Evolutionary conservation across 2,888 invertebrate species (phyloP), one percentile per base, ranked within the genome.

Genomic region (Agrochola lota): DNA sequence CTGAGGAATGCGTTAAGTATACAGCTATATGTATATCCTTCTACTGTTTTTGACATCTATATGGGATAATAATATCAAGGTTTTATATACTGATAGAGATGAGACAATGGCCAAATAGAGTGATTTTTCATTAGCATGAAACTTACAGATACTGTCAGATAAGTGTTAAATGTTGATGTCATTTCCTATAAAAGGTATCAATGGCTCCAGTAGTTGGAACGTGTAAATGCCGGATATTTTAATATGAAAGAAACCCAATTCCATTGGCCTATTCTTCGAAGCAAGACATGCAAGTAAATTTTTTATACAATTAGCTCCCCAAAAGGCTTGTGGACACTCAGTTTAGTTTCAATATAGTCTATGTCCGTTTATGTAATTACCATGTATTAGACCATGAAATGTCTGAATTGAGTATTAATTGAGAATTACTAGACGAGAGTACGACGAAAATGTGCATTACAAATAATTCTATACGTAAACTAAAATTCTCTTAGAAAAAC

Each of bases 161-260:
- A 89, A 78, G 90, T 94, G 94, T 90, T 92, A 94, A 95, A 91
- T 81, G 88, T 88, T 93, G 91, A 93, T 93, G 93, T 94, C 92
- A 94, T 91, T 92, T 94, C 92, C 92, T 92, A 91, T 83, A 88
- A 87, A 89, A 82, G 84, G 86, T 88, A 90, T 88, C 88, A 90
- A 90, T 87, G 72, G 72, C 67, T 67, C 40, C 8, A 62, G 30
- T 35, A 49, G 20, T 17, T 35, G 17, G 15, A 57, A 64, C 35
- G 20, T 66, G 12, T 26, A 17, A 17, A 59, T 64, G 20, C 52
- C 59, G 59, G 55, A 79, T 82, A 46, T 74, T 67, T 82, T 62
- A 20, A 17, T 35, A 15, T 0, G 3, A 59, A 30, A 30, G 1
- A 71, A 46, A 26, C 26, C 46, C 9, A 60, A 67, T 67, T 60